Evolutionary conservation across 2,888 invertebrate genomes (phyloP).

Genomic region (Apeira syringaria): DNA sequence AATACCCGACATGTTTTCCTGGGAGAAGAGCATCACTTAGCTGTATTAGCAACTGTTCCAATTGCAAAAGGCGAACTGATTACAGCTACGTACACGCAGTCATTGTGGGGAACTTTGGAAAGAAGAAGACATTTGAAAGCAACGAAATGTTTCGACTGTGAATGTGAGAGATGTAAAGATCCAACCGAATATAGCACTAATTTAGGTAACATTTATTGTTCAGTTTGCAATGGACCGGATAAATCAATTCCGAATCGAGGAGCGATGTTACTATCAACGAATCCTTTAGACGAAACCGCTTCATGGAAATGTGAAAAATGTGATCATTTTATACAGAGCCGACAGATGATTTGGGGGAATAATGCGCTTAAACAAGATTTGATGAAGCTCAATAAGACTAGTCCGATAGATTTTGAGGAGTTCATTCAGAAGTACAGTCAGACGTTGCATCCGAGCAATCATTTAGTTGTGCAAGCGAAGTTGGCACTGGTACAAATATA

Average conservation of each 20-base stretch:
- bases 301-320: slow-evolving; percentile 87
- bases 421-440: slow-evolving; percentile 85
- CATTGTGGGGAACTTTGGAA: slow-evolving; percentile 87
- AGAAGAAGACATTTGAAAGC: slow-evolving; percentile 84
- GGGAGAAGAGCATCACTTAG: slow-evolving; percentile 83
- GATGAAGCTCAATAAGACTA: slow-evolving; percentile 74
- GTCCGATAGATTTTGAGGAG: slow-evolving; percentile 83
- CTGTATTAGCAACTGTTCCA: slow-evolving; percentile 85
- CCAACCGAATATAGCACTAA: slow-evolving; percentile 87
- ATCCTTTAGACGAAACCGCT: slow-evolving; percentile 84
- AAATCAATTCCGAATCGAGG: slow-evolving; percentile 40
- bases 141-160: slow-evolving; percentile 88
- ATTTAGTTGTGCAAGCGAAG: slow-evolving; percentile 87
- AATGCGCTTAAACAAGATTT: slow-evolving; percentile 85
- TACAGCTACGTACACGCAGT: slow-evolving; percentile 88
- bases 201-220: slow-evolving; percentile 86
- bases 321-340: slow-evolving; percentile 78
- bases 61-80: slow-evolving; percentile 87
- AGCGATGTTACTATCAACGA: slow-evolving; percentile 82
- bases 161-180: slow-evolving; percentile 86
- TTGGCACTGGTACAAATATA: slow-evolving; percentile 88
- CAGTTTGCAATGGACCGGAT: slow-evolving; percentile 81
- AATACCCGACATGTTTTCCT: slow-evolving; percentile 88
- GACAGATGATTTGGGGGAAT: slow-evolving; percentile 85
- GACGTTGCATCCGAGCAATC: slow-evolving; percentile 86